These are phyloP conservation scores for Micoletzkya japonica DNA, from an alignment of 2,888 invertebrate species.

Conservation along the genomic window DNA sequence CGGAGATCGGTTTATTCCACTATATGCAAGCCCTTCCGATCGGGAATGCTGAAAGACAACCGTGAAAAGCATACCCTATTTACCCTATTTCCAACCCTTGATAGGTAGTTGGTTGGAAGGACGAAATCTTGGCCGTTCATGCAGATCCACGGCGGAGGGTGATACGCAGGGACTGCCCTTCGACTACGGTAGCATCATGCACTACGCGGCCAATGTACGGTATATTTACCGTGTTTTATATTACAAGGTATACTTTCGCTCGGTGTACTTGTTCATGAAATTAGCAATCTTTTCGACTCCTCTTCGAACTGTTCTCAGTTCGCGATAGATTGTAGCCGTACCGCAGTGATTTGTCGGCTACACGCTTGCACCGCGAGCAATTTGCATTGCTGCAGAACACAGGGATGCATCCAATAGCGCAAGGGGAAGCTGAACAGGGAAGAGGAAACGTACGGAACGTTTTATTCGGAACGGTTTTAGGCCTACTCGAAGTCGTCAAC, in stretches of 20 bases:
- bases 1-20: too few species aligned
- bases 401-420: too few species aligned
- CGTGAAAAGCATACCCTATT: too few species aligned
- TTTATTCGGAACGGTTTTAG: slow-evolving; percentile 30
- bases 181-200: slow-evolving; percentile 50
- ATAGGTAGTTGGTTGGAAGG: too few species aligned
- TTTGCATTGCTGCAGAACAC: not conserved
- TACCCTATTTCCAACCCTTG: too few species aligned
- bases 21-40: too few species aligned
- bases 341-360: not conserved
- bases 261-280: not conserved
- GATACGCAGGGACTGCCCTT: slow-evolving; percentile 43
- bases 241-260: not conserved
- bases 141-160: too few species aligned
- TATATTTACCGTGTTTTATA: not conserved
- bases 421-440: too few species aligned
- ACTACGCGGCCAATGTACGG: slow-evolving; percentile 42
- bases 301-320: not conserved
- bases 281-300: not conserved
- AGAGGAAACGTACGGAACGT: not conserved
- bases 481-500: slow-evolving; percentile 37
- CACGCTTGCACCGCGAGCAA: not conserved
- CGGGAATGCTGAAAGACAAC: too few species aligned
- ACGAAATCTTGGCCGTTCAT: too few species aligned
- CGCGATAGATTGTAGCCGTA: not conserved